Conservation (phyloP, 2,797 vertebrate species). For the Coreius guichenoti region DNA sequence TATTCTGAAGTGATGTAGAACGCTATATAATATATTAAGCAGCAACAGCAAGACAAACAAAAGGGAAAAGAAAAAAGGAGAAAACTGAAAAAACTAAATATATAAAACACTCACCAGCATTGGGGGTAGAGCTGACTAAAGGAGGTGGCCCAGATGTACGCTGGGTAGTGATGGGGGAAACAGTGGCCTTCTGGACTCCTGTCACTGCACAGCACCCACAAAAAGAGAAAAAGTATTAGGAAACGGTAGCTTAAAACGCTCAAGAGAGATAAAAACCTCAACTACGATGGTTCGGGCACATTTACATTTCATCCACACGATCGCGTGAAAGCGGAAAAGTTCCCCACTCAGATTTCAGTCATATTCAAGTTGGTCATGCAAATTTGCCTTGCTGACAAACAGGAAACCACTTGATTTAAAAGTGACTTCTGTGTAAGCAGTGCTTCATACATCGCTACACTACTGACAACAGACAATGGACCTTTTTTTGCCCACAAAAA, state of each 20-base stretch:
- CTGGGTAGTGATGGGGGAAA: conserved; percentile 59
- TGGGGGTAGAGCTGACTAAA: conserved; percentile 66
- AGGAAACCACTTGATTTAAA: neutral
- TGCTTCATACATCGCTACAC: neutral
- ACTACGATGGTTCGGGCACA: neutral
- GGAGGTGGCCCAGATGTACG: conserved; percentile 65
- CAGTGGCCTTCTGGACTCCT: conserved; percentile 77
- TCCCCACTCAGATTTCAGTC: neutral
- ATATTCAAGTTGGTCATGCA: neutral
- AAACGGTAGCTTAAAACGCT: neutral
- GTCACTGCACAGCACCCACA: conserved; percentile 72
- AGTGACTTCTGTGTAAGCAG: no score
- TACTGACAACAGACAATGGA: neutral
- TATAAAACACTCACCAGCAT: conserved; percentile 68
- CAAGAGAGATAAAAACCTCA: neutral
- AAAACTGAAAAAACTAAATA: neutral
- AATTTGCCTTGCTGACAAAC: neutral
- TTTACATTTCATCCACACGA: neutral
- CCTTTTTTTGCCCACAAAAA: neutral
- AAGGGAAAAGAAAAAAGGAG: neutral
- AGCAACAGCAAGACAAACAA: neutral
- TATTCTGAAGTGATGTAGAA: neutral
- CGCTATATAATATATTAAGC: neutral
- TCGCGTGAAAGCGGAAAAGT: neutral
- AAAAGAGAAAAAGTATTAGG: neutral